Base-by-base conservation (phyloP, 2,888 invertebrate species). In the Pristionchus maxplancki region DNA sequence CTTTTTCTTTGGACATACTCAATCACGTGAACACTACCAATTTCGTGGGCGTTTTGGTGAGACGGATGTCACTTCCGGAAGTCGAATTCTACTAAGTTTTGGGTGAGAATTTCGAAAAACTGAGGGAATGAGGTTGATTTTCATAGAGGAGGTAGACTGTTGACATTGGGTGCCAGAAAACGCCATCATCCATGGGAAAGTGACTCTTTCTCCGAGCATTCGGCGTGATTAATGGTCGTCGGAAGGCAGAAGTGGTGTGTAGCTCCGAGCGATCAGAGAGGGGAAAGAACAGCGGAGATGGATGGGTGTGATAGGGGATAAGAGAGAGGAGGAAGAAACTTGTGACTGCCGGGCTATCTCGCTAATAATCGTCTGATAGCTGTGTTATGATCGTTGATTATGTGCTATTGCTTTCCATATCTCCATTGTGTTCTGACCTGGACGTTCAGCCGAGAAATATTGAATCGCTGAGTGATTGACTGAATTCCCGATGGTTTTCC, bases 271-370 rank as follows among this genome's bases (percentile, higher is more conserved):
- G 71, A 71, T 71, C 34, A 34, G 78, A 48, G 78, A 13, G 78
- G 44, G 44, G 44, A 48, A 74, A 78, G 78, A 78, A 78, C 78
- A 78, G 78, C 20, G 40, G 34, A 44, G 78, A 78, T 78, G 78
- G 44, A 40, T 40, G 40, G 24, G 78, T 78, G 78, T 78, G 78
- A 78, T 78, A 78, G 44, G 24, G n/a, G 58, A 58, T 58, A 58
- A 58, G 58, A 58, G 40, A 40, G 71, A 40, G 37, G 28, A 31
- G 20, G 15, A 24, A 40, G 71, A 28, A 40, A 74, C 37, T 40
- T 74, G 34, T 40, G 71, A 40, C 71, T 40, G n/a, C 40, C n/a
- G 28, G 28, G 9, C 28, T 28, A 24, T 64, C 24, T 24, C 37
- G n/a, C 58, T n/a, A 24, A 24, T 58, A 24, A 58, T 58, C 58